phyloP scores from a whole-genome alignment of 2,888 invertebrate genomes.

The Ectemnius lituratus region DNA sequence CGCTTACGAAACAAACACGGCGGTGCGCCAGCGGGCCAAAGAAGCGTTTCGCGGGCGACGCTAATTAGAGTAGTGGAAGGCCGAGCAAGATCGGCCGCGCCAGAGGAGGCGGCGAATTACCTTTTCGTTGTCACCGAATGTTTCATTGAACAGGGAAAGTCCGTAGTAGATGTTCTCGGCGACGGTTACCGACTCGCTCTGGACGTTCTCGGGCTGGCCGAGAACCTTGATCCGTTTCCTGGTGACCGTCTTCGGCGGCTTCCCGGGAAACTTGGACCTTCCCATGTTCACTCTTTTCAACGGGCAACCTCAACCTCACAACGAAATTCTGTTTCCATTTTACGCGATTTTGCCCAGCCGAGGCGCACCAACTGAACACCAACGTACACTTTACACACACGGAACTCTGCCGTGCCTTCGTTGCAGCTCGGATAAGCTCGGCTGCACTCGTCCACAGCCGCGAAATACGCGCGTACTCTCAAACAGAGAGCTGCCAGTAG shows the following conservation, averaged over 20 bases:
- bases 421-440: conserved; percentile 59
- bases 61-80: conserved; percentile 23
- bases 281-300: conserved; percentile 85
- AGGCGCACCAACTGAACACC: conserved; percentile 66
- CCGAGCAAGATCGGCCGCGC: conserved; percentile 10
- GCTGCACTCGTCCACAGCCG: conserved; percentile 61
- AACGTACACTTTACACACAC: conserved; percentile 64
- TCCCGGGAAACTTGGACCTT: conserved; percentile 92
- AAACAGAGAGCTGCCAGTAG: conserved; percentile 59
- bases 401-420: conserved; percentile 54
- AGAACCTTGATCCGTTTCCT: conserved; percentile 91
- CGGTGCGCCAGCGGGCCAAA: conserved; percentile 10
- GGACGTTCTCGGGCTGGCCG: conserved; percentile 80
- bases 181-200: conserved; percentile 79
- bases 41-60: conserved; percentile 1
- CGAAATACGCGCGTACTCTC: conserved; percentile 72
- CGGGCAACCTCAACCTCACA: conserved; percentile 78
- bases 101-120: conserved; percentile 62
- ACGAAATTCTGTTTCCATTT: conserved; percentile 72
- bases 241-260: conserved; percentile 92
- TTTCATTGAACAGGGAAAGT: conserved; percentile 76
- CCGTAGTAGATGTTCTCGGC: conserved; percentile 78
- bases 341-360: conserved; percentile 66
- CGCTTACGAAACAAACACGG: conserved; percentile 51
- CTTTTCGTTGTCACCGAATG: conserved; percentile 76